These are phyloP conservation scores for Fundulus diaphanus DNA, from an alignment of 2,797 vertebrate genomes.

Conservation along the genomic window DNA sequence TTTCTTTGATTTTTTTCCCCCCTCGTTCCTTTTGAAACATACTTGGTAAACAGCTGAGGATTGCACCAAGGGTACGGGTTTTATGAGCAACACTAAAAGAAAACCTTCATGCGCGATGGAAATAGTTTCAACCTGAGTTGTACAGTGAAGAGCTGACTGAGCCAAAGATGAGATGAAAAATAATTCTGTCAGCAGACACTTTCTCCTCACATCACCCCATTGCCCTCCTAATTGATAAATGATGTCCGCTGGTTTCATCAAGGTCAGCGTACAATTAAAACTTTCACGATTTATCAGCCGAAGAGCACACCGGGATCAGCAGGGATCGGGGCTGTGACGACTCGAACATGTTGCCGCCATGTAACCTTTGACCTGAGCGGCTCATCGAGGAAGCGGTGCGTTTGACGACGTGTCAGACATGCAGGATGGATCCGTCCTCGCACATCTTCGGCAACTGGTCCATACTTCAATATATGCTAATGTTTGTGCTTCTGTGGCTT, in stretches of 20 bases:
- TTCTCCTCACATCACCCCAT: conserved; percentile 59
- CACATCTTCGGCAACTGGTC: conserved; percentile 25
- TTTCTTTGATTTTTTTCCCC: conserved; percentile 22
- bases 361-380: conserved; percentile 54
- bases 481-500: conserved; percentile 24
- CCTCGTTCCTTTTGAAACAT: conserved; percentile 48
- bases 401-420: conserved; percentile 32
- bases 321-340: conserved; percentile 48
- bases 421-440: conserved; percentile 26
- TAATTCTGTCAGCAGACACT: conserved; percentile 63
- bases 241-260: conserved; percentile 69
- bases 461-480: conserved; percentile 33
- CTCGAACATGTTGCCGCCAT: conserved; percentile 10
- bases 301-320: conserved; percentile 58
- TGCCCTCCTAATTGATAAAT: conserved; percentile 75
- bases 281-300: conserved; percentile 67
- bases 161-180: conserved; percentile 64
- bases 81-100: conserved; percentile 39
- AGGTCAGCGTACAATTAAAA: conserved; percentile 79
- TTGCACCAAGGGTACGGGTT: conserved; percentile 43
- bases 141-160: conserved; percentile 33
- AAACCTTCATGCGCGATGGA: conserved; percentile 31
- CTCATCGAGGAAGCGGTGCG: conserved; percentile 50
- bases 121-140: conserved; percentile 49
- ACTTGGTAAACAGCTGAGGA: conserved; percentile 69